Conservation (phyloP, 2,888 invertebrate species). For the Myopa tessellatipennis region DNA sequence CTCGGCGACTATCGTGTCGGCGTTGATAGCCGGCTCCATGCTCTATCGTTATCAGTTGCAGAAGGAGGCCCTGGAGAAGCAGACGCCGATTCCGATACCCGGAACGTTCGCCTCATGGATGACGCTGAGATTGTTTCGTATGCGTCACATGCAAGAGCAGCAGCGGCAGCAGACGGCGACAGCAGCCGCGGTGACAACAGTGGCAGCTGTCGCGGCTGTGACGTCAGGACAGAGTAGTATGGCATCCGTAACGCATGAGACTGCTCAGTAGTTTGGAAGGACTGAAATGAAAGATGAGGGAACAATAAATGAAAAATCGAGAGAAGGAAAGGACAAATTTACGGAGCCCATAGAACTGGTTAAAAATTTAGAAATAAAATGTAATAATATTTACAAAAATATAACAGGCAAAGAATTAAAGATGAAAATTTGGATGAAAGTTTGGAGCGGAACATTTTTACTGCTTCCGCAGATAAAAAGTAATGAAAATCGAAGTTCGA, state of each 20-base stretch:
- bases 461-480: neutral
- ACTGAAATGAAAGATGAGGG: neutral
- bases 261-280: constrained; percentile 55
- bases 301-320: neutral
- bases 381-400: neutral
- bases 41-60: constrained; percentile 83
- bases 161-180: constrained; percentile 56
- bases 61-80: constrained; percentile 73
- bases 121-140: constrained; percentile 75
- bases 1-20: constrained; percentile 87
- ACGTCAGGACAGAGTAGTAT: constrained; percentile 33
- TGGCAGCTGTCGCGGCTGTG: constrained; percentile 49
- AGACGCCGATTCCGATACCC: constrained; percentile 71
- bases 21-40: constrained; percentile 85
- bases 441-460: neutral
- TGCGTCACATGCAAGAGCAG: constrained; percentile 65
- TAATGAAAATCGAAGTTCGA: constrained; percentile 13
- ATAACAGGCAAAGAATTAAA: neutral
- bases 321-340: neutral
- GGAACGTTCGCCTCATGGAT: constrained; percentile 81
- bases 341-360: neutral
- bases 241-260: constrained; percentile 54
- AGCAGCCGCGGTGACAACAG: constrained; percentile 46
- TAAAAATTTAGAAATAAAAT: neutral
- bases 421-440: neutral